phyloP scores from a whole-genome alignment of 2,888 invertebrate genomes.

The Callyntrura guangdongensis region DNA sequence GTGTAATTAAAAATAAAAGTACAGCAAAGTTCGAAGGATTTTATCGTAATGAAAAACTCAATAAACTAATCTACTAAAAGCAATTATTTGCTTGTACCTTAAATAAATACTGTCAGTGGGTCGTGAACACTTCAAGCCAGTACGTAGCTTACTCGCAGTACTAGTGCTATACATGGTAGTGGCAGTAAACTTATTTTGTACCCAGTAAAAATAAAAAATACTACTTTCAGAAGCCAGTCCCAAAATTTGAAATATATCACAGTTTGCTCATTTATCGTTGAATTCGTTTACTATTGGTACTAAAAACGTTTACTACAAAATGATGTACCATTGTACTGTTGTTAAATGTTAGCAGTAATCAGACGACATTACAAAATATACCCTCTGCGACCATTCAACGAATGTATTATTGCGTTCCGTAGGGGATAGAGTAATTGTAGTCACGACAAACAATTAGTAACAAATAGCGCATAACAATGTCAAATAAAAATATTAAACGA shows the following conservation, averaged over 20 bases:
- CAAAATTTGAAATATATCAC: conserved; percentile 12
- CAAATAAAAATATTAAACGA: conserved; percentile 26
- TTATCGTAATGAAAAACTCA: too few species aligned
- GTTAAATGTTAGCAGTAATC: conserved; percentile 57
- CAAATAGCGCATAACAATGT: conserved; percentile 21
- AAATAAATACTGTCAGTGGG: too few species aligned
- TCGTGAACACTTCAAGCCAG: too few species aligned
- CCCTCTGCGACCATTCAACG: not conserved
- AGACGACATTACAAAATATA: conserved; percentile 22
- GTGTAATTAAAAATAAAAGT: too few species aligned
- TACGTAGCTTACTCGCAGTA: too few species aligned
- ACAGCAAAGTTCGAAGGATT: too few species aligned
- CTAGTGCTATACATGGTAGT: too few species aligned
- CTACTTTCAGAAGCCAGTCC: conserved; percentile 4
- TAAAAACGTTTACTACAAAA: not conserved
- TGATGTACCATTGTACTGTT: conserved; percentile 47
- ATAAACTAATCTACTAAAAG: too few species aligned
- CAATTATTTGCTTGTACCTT: too few species aligned
- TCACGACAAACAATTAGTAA: conserved; percentile 51
- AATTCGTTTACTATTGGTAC: not conserved
- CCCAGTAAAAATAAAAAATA: not conserved
- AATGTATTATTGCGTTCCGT: not conserved
- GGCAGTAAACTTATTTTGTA: too few species aligned
- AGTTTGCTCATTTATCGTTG: not conserved
- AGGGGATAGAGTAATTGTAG: conserved; percentile 32